A percentile compares a stretch with the other conserved stretches of the same genome.
Evolutionary conservation across 2,797 vertebrate species (phyloP).

Genomic region (Centroberyx gerrardi): DNA sequence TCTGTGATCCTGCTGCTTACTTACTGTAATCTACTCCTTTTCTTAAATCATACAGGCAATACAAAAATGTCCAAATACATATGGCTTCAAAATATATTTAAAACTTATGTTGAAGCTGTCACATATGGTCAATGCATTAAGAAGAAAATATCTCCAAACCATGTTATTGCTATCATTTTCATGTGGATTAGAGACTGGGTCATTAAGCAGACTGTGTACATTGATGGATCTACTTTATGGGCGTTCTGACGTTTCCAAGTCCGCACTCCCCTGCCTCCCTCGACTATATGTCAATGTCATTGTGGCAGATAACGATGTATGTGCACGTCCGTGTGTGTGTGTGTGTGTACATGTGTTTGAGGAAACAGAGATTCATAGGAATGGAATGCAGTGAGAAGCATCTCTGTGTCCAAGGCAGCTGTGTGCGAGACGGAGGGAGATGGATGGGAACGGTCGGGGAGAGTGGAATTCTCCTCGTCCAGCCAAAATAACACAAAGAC

Average conservation of each 20-base stretch:
- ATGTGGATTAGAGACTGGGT: no score
- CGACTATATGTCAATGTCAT: background rate
- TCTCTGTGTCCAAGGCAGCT: slow-evolving; percentile 54
- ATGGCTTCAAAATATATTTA: background rate
- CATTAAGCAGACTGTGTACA: no score
- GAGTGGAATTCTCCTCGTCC: slow-evolving; percentile 24
- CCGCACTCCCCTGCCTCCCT: background rate
- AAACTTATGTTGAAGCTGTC: background rate
- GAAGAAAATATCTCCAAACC: no score
- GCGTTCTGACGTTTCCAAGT: no score
- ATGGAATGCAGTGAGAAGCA: slow-evolving; percentile 51
- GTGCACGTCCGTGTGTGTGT: slow-evolving; percentile 2
- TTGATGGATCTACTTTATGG: no score
- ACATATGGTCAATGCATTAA: no score
- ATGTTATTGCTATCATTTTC: no score
- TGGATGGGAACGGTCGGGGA: slow-evolving; percentile 29
- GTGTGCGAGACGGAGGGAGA: slow-evolving; percentile 19
- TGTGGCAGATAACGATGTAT: slow-evolving; percentile 10
- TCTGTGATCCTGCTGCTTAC: background rate
- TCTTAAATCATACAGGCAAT: background rate
- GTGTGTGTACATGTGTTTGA: slow-evolving; percentile 17
- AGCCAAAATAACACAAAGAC: slow-evolving; percentile 16
- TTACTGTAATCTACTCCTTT: no score
- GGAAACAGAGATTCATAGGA: slow-evolving; percentile 45
- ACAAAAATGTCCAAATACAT: slow-evolving; percentile 7